Base-by-base conservation (phyloP, 2,113 vertebrate genomes). In the Trichomycterus rosablanca region DNA sequence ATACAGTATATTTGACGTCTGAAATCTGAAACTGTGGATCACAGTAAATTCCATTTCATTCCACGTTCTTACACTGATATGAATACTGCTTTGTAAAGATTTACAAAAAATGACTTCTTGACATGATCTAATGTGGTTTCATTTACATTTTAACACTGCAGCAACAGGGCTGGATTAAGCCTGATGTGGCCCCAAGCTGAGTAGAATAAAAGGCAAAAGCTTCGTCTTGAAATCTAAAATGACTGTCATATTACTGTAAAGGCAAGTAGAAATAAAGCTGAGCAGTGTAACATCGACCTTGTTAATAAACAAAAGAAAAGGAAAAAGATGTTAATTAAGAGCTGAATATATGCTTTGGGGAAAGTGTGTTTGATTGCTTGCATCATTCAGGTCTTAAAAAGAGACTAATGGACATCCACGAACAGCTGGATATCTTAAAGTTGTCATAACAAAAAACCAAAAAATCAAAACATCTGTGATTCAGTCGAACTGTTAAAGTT, bases 171-270 rank as follows among this genome's bases (percentile, higher is more conserved):
- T n/a, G n/a, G n/a, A n/a, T n/a, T n/a, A n/a, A n/a, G n/a, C n/a
- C n/a, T n/a, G n/a, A n/a, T n/a, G n/a, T n/a, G n/a, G n/a, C n/a
- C n/a, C n/a, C n/a, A n/a, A n/a, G n/a, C n/a, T n/a, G n/a, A n/a
- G n/a, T n/a, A n/a, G n/a, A n/a, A n/a, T n/a, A n/a, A n/a, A n/a
- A n/a, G n/a, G n/a, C n/a, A n/a, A n/a, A n/a, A n/a, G n/a, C n/a
- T n/a, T n/a, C n/a, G n/a, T n/a, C n/a, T 39, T 39, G 34, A 50
- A 50, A 50, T 23, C n/a, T 49, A 39, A 26, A 49, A 50, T 60
- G 37, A 23, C 32, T 39, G 23, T 18, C 20, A 40, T 24, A 51
- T 62, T 42, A 51, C 34, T 51, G 22, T 42, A 62, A 35, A 16
- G 34, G 6, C n/a, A 39, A 46, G 24, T 26, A 39, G 22, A 61